These are phyloP conservation scores for Tenebrosternarchus preto DNA, from an alignment of 2,113 vertebrate species.

Conservation along the genomic window DNA sequence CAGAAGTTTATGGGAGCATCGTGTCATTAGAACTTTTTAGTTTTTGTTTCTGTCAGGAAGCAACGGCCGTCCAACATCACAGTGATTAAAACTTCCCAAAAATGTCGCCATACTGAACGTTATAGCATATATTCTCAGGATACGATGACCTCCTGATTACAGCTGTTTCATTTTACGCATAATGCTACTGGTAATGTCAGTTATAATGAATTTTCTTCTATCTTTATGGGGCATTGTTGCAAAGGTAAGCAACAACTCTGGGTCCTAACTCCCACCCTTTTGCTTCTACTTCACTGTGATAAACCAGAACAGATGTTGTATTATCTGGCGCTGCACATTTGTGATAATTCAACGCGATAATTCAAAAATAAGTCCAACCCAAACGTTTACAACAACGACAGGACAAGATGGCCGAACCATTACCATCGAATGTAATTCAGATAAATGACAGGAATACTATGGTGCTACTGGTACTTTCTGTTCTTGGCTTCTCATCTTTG, in stretches of 20 bases:
- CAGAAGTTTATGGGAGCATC: constrained; percentile 56
- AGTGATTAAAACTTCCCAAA: no score
- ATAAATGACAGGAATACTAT: constrained; percentile 47
- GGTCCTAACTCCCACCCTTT: no score
- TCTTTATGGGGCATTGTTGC: background rate
- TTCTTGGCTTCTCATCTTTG: constrained; percentile 5
- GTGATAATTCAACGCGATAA: constrained; percentile 33
- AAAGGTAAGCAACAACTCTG: background rate
- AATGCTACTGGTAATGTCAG: background rate
- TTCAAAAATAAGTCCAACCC: constrained; percentile 37
- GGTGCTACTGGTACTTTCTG: constrained; percentile 4
- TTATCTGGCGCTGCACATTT: constrained; percentile 18
- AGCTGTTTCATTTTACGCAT: background rate
- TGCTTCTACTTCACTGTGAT: background rate
- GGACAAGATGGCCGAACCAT: constrained; percentile 23
- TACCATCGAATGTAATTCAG: constrained; percentile 31
- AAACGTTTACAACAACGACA: constrained; percentile 25
- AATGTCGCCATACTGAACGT: background rate
- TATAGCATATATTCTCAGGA: background rate
- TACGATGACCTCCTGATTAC: background rate
- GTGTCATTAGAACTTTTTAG: constrained; percentile 54
- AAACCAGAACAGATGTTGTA: constrained; percentile 35
- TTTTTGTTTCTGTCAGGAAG: background rate
- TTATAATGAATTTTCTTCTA: background rate
- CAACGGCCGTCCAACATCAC: no score